Percentiles rank a stretch among this genome's conserved stretches.
These are phyloP conservation scores for Phania funesta DNA, from an alignment of 2,888 invertebrate species.

Conservation along the genomic window DNA sequence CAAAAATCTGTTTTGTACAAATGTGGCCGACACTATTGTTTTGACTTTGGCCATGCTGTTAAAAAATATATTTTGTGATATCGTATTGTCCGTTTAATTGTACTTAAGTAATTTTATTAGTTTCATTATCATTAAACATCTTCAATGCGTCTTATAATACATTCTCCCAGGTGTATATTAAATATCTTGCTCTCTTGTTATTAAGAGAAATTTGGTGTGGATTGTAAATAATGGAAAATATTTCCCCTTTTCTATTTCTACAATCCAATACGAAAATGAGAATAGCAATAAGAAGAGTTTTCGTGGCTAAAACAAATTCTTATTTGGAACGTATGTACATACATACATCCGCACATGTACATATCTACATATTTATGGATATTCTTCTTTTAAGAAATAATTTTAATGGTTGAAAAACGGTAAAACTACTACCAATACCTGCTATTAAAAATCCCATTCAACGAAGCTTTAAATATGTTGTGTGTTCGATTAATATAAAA, in stretches of 20 bases:
- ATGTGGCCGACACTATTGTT: too few species aligned
- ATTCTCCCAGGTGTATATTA: too few species aligned
- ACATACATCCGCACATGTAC: too few species aligned
- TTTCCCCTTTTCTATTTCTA: slow-evolving; percentile 20
- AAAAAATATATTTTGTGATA: too few species aligned
- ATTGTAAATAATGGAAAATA: background rate
- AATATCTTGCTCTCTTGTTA: background rate
- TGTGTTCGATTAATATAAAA: slow-evolving; percentile 9
- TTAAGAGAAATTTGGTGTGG: slow-evolving; percentile 36
- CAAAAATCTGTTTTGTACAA: too few species aligned
- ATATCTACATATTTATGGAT: background rate
- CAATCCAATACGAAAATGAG: slow-evolving; percentile 25
- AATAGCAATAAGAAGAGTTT: slow-evolving; percentile 13
- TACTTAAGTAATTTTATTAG: too few species aligned
- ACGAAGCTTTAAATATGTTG: background rate
- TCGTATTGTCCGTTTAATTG: too few species aligned
- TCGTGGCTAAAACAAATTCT: background rate
- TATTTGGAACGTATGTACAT: too few species aligned
- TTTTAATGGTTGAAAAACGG: slow-evolving; percentile 36
- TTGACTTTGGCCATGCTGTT: too few species aligned
- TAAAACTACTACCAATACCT: slow-evolving; percentile 8
- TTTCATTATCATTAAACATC: too few species aligned
- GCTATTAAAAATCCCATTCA: background rate
- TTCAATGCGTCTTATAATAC: too few species aligned
- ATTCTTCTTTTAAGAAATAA: background rate